phyloP scores from a whole-genome alignment of 1,140 invertebrate genomes.

The Brachionus paranguensis region DNA sequence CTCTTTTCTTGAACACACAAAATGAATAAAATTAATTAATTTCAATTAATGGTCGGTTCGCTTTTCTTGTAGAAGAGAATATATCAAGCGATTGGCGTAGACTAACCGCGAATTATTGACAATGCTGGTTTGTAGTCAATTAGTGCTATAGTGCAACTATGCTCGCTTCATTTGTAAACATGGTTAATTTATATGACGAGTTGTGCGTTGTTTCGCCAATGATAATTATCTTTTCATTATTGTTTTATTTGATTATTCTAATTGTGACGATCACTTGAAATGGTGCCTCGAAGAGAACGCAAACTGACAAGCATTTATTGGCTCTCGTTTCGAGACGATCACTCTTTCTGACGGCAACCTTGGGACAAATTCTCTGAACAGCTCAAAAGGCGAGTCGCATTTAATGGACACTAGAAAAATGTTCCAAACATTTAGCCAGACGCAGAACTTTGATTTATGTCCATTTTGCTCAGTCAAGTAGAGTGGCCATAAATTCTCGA shows the following conservation, averaged over 20 bases:
- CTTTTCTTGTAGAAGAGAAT: not conserved
- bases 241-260: constrained; percentile 2
- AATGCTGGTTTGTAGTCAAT: not conserved
- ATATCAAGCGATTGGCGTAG: not conserved
- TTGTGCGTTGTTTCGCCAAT: not conserved
- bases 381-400: not conserved
- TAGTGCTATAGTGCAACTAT: not conserved
- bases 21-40: constrained; percentile 3
- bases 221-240: constrained; percentile 2
- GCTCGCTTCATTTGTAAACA: not conserved
- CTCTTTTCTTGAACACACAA: not conserved
- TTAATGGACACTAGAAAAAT: not conserved
- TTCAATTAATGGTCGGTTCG: not conserved
- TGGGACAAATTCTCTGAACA: not conserved
- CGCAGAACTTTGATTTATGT: not conserved
- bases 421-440: not conserved
- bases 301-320: not conserved
- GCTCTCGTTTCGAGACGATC: not conserved
- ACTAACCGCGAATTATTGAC: not conserved
- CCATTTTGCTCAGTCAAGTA: not conserved
- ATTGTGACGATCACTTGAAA: not conserved
- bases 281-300: not conserved
- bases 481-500: not conserved
- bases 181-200: not conserved
- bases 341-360: not conserved